phyloP scores from a whole-genome alignment of 2,113 vertebrate genomes.

The Marmota monax region DNA sequence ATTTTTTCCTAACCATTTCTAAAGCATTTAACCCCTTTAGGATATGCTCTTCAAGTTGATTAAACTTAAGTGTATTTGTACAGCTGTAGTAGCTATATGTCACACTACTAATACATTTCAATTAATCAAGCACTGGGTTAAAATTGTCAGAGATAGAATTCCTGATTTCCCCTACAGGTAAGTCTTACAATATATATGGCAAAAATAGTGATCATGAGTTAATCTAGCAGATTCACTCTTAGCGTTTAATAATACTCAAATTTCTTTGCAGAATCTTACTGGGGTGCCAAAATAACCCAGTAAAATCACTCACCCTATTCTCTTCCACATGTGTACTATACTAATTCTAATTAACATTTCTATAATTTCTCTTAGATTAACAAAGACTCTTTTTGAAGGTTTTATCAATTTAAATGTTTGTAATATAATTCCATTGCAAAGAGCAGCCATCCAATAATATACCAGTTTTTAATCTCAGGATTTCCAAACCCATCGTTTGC shows the following conservation, averaged over 20 bases:
- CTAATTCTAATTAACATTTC: constrained; percentile 36
- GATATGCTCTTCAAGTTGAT: constrained; percentile 37
- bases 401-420: not conserved
- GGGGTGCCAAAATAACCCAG: not conserved
- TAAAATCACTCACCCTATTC: not conserved
- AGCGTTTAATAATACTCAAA: not conserved
- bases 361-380: not conserved
- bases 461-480: not conserved
- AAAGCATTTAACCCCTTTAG: not conserved
- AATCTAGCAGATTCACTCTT: not conserved
- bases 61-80: not conserved
- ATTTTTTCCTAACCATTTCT: constrained; percentile 3
- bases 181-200: not conserved
- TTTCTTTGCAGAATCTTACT: not conserved
- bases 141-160: constrained; percentile 20
- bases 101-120: not conserved
- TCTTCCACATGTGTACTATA: not conserved
- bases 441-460: not conserved
- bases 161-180: not conserved
- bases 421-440: not conserved
- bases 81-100: not conserved
- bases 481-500: not conserved
- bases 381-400: not conserved
- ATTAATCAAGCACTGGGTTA: not conserved
- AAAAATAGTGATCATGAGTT: not conserved